Evolutionary conservation across 2,888 invertebrate species (phyloP).

Genomic region (Drosophila subquinaria): DNA sequence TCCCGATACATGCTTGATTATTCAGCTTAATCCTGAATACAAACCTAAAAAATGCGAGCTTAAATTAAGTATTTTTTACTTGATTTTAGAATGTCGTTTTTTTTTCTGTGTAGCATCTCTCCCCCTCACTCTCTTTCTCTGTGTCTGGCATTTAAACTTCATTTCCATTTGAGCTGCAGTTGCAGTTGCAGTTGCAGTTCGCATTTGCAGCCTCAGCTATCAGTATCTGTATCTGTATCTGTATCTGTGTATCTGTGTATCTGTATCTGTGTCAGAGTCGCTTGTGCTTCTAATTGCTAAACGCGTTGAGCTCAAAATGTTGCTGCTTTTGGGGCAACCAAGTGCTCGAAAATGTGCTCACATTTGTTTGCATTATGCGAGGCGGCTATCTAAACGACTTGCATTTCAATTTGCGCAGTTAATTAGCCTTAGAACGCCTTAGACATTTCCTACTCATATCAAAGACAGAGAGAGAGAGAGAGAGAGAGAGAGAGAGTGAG

Average conservation of each 20-base stretch:
- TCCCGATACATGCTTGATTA: too few species aligned
- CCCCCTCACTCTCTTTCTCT: too few species aligned
- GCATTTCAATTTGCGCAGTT: constrained; percentile 31
- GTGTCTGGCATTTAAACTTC: constrained; percentile 19
- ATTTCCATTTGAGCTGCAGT: constrained; percentile 18
- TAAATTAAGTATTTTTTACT: too few species aligned
- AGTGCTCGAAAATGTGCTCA: constrained; percentile 11
- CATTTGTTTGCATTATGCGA: constrained; percentile 34
- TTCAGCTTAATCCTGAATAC: too few species aligned
- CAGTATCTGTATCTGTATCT: too few species aligned
- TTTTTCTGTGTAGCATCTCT: too few species aligned
- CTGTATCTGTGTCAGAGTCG: constrained; percentile 1
- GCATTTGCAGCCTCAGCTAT: constrained; percentile 2
- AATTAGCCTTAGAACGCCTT: constrained; percentile 16
- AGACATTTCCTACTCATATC: constrained; percentile 8
- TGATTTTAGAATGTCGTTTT: too few species aligned
- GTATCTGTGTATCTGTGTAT: too few species aligned
- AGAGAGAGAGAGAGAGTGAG: not conserved
- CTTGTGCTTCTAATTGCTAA: constrained; percentile 43
- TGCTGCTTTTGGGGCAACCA: constrained; percentile 19
- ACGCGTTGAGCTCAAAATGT: constrained; percentile 39
- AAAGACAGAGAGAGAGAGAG: too few species aligned
- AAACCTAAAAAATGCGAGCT: too few species aligned
- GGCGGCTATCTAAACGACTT: constrained; percentile 30
- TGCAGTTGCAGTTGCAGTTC: not conserved